phyloP scores from a whole-genome alignment of 2,797 vertebrate genomes.

The Pantherophis alleghaniensis region DNA sequence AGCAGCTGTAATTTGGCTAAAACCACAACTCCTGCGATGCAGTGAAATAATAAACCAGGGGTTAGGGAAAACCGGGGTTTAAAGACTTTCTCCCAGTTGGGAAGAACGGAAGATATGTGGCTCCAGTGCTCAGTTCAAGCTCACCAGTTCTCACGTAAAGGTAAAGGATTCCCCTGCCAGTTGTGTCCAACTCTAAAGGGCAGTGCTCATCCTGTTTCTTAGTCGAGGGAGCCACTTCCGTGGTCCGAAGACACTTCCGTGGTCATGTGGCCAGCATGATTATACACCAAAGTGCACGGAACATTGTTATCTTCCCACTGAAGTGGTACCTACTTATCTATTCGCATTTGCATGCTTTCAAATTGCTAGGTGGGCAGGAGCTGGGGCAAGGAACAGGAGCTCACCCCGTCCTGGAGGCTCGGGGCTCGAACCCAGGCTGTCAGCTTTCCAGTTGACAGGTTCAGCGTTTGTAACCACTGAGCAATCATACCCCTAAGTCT shows the following conservation, averaged over 20 bases:
- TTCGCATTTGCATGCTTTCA: background rate
- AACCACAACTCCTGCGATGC: background rate
- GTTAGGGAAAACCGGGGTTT: background rate
- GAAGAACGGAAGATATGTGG: background rate
- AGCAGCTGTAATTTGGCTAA: background rate
- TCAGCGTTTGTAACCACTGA: background rate
- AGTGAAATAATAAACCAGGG: background rate
- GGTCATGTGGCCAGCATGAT: background rate
- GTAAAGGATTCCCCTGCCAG: too few relatives aligned
- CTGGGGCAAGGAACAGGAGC: background rate
- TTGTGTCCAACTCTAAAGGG: too few relatives aligned
- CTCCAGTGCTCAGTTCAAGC: too few relatives aligned
- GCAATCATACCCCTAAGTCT: background rate
- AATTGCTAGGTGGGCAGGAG: background rate
- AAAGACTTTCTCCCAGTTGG: background rate
- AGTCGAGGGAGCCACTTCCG: too few relatives aligned
- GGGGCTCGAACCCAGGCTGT: background rate
- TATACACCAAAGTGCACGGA: background rate
- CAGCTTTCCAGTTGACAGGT: background rate
- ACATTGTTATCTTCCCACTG: background rate
- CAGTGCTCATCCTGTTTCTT: background rate
- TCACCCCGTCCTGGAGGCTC: background rate
- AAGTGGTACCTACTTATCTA: background rate
- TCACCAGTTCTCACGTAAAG: background rate
- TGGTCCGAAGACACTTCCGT: too few relatives aligned